Conservation (phyloP, 2,888 invertebrate genomes). For the Andrena hattorfiana region DNA sequence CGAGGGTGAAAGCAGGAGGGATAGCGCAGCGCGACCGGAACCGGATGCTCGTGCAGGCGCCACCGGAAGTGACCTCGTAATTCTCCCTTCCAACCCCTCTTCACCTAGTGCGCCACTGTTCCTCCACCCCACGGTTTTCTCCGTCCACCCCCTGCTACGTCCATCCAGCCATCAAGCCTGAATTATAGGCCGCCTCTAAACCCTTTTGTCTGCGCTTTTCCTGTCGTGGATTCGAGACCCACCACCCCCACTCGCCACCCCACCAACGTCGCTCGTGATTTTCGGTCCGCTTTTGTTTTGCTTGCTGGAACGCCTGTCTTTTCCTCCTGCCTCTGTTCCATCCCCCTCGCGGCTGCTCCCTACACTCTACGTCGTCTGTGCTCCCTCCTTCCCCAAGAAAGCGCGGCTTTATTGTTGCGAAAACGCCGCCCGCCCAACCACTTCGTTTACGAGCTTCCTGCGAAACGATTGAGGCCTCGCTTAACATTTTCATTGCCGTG, state of each 20-base stretch:
- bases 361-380: constrained; percentile 17
- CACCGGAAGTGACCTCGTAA: constrained; percentile 85
- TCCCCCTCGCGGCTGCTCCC: constrained; percentile 25
- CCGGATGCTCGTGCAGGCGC: constrained; percentile 84
- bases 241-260: constrained; percentile 33
- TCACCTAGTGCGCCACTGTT: constrained; percentile 46
- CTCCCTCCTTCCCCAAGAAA: constrained; percentile 36
- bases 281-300: constrained; percentile 74
- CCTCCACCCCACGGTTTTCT: constrained; percentile 43
- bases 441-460: constrained; percentile 28
- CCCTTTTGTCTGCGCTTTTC: constrained; percentile 84
- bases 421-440: constrained; percentile 33
- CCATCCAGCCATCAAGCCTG: constrained; percentile 82
- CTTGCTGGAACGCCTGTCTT: constrained; percentile 50
- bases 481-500: constrained; percentile 15
- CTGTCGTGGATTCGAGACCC: constrained; percentile 79
- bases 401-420: constrained; percentile 61
- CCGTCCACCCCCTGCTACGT: constrained; percentile 57
- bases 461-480: constrained; percentile 30
- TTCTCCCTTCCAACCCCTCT: constrained; percentile 79
- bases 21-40: constrained; percentile 81
- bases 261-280: constrained; percentile 67
- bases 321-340: constrained; percentile 6
- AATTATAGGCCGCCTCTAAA: constrained; percentile 83
- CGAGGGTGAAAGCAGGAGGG: constrained; percentile 70